These are phyloP conservation scores for Mareca penelope DNA, from an alignment of 2,797 vertebrate species.

Conservation along the genomic window DNA sequence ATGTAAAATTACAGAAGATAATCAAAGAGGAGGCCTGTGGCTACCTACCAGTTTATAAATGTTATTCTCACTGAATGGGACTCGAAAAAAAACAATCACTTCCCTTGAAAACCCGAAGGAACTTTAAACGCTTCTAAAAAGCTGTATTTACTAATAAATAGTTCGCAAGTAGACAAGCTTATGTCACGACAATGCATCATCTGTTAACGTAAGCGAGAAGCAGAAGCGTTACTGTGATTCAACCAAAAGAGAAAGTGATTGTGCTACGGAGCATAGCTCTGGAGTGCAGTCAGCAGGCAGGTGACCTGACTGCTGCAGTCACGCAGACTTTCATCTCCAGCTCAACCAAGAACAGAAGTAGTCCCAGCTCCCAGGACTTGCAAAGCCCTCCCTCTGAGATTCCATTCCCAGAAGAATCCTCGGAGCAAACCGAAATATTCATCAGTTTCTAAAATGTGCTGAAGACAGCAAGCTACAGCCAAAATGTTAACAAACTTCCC, in stretches of 20 bases:
- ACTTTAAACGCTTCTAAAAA: not conserved
- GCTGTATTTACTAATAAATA: not conserved
- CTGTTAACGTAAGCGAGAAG: not conserved
- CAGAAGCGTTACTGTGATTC: accelerated
- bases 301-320: not conserved
- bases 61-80: not conserved
- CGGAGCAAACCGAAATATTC: not conserved
- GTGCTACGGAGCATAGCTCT: accelerated
- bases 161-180: not conserved
- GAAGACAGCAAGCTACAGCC: not conserved
- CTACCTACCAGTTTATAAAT: not conserved
- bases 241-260: not conserved
- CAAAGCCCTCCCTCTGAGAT: not conserved
- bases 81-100: not conserved
- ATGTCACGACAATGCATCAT: not conserved
- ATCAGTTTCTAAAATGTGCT: not conserved
- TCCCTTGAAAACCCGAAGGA: not conserved
- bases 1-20: not conserved
- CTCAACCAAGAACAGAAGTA: not conserved
- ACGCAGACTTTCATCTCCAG: not conserved
- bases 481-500: not conserved
- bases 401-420: not conserved
- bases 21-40: not conserved
- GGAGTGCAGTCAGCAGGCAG: not conserved
- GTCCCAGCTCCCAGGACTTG: not conserved